Evolutionary conservation across 2,797 vertebrate genomes (phyloP).

Genomic region (Antrozous pallidus): DNA sequence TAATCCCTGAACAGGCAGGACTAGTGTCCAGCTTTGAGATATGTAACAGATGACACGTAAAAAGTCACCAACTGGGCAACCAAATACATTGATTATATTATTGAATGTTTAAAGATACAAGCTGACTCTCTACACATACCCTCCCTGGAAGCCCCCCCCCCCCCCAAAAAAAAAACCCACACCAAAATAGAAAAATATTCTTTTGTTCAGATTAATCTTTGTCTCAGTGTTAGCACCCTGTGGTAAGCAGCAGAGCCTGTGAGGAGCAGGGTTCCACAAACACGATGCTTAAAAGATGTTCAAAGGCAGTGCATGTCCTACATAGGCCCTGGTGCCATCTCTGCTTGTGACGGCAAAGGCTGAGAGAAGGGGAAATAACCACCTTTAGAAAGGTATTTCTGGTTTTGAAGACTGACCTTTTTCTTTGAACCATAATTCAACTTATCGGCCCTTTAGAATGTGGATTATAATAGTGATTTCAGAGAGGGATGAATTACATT

Average conservation of each 20-base stretch:
- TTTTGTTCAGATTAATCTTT: conserved; percentile 32
- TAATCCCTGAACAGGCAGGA: background rate
- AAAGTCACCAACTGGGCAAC: background rate
- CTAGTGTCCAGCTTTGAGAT: background rate
- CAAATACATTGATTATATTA: background rate
- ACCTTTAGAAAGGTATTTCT: background rate
- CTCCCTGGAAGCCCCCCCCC: background rate
- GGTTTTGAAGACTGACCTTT: background rate
- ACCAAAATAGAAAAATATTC: background rate
- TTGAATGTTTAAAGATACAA: conserved; percentile 22
- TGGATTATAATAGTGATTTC: background rate
- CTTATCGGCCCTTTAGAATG: conserved; percentile 7
- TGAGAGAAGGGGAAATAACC: background rate
- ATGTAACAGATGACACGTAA: background rate
- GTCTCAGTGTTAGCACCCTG: background rate
- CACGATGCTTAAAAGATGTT: conserved; percentile 11
- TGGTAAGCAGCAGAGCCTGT: background rate
- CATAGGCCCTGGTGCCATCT: background rate
- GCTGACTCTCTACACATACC: background rate
- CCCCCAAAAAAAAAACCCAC: background rate
- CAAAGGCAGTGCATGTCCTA: background rate
- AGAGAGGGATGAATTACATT: conserved; percentile 25
- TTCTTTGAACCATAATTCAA: background rate
- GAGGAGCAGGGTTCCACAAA: background rate
- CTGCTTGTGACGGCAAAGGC: background rate